Evolutionary conservation across 1,140 invertebrate species (phyloP).

Genomic region (Drosophila murphyi): DNA sequence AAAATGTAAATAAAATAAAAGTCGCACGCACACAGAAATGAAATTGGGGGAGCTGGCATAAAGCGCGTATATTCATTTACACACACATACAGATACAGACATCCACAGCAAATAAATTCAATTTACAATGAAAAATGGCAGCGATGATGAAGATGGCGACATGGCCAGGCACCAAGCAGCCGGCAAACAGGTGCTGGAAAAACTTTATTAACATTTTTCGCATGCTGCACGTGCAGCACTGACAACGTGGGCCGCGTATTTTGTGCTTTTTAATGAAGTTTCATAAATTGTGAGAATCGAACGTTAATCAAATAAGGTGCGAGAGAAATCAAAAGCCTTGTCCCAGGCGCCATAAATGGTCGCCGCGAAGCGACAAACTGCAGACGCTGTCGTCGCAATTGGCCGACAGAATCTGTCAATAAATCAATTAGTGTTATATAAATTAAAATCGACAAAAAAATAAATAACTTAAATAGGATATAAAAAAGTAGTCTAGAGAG

Average conservation of each 20-base stretch:
- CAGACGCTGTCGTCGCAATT: slow-evolving; percentile 61
- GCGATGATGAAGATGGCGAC: slow-evolving; percentile 76
- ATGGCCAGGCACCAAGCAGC: slow-evolving; percentile 22
- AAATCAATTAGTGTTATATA: slow-evolving; percentile 79
- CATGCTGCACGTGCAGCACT: slow-evolving; percentile 74
- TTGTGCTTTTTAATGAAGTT: slow-evolving; percentile 75
- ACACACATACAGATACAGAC: slow-evolving; percentile 3
- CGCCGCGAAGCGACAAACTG: slow-evolving; percentile 68
- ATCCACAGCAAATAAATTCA: slow-evolving; percentile 70
- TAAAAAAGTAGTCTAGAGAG: slow-evolving; percentile 36
- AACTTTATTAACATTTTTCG: slow-evolving; percentile 82
- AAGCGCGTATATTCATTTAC: slow-evolving; percentile 5
- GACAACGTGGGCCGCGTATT: slow-evolving; percentile 47
- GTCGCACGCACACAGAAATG: slow-evolving; percentile 51
- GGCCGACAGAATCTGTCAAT: slow-evolving; percentile 71
- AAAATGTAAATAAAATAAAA: slow-evolving; percentile 70
- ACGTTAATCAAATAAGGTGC: slow-evolving; percentile 81
- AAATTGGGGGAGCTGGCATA: slow-evolving; percentile 1
- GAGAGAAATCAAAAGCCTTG: slow-evolving; percentile 51
- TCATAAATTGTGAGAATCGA: slow-evolving; percentile 81
- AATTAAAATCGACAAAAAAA: slow-evolving; percentile 55
- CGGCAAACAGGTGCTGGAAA: slow-evolving; percentile 37
- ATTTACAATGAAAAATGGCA: slow-evolving; percentile 79
- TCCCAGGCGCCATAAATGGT: slow-evolving; percentile 66
- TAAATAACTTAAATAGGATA: neutral